These are phyloP conservation scores for Centropyge bicolor DNA, from an alignment of 2,797 vertebrate genomes.

Conservation along the genomic window DNA sequence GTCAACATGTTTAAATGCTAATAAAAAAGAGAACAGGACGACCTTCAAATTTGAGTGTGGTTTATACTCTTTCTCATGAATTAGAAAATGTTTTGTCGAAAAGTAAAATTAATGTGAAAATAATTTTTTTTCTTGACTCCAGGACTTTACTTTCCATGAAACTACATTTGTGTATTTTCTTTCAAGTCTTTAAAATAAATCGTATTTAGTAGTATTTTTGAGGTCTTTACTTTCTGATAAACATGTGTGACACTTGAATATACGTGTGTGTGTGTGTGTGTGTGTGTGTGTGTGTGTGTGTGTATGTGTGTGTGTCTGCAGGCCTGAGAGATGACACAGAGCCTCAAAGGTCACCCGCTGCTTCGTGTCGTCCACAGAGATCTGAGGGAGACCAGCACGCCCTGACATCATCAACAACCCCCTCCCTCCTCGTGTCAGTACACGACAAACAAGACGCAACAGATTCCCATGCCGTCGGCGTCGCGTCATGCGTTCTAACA, in stretches of 20 bases:
- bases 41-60: background rate
- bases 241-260: slow-evolving; percentile 4
- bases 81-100: background rate
- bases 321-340: slow-evolving; percentile 39
- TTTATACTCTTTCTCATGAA: slow-evolving; percentile 1
- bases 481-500: slow-evolving; percentile 47
- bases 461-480: slow-evolving; percentile 36
- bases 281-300: background rate
- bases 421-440: slow-evolving; percentile 31
- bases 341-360: slow-evolving; percentile 54
- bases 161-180: background rate
- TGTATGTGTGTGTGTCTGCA: slow-evolving; percentile 3
- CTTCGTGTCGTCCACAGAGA: slow-evolving; percentile 53
- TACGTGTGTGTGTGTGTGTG: too few relatives aligned
- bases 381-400: slow-evolving; percentile 46
- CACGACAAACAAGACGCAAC: slow-evolving; percentile 38
- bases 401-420: slow-evolving; percentile 51
- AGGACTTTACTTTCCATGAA: background rate
- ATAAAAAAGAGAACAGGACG: background rate
- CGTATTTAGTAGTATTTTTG: too few relatives aligned
- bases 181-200: background rate
- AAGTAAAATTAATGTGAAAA: background rate
- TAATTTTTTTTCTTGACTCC: too few relatives aligned
- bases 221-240: slow-evolving; percentile 22
- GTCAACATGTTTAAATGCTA: slow-evolving; percentile 21